Conservation (phyloP, 2,113 vertebrate genomes). For the Channa argus region DNA sequence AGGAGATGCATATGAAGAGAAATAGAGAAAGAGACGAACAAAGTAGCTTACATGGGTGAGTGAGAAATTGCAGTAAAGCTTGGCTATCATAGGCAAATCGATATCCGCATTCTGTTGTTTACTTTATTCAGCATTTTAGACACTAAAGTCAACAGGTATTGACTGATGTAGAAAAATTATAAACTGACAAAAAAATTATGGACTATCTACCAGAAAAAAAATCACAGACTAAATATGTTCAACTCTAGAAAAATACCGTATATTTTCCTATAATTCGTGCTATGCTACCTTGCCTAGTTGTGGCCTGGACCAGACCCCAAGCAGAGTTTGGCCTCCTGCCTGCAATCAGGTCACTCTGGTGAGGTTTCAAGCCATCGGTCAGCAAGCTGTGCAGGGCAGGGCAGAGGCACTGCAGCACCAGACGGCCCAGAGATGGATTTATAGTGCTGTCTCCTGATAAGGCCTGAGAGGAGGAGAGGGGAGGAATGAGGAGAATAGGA, state of each 20-base stretch:
- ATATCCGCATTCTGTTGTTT: constrained; percentile 51
- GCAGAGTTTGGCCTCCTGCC: constrained; percentile 91
- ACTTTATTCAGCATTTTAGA: constrained; percentile 57
- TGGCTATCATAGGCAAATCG: constrained; percentile 42
- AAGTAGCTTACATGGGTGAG: constrained; percentile 11
- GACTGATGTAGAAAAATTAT: constrained; percentile 22
- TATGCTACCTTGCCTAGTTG: constrained; percentile 87
- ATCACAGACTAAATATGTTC: neutral
- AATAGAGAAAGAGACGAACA: constrained; percentile 12
- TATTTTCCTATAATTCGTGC: neutral
- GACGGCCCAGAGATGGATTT: constrained; percentile 91
- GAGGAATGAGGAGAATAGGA: constrained; percentile 14
- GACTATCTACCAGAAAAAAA: neutral
- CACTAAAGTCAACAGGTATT: constrained; percentile 37
- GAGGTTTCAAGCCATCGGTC: constrained; percentile 91
- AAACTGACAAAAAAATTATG: neutral
- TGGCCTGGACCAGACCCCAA: constrained; percentile 94
- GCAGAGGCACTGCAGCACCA: constrained; percentile 93
- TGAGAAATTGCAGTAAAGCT: constrained; percentile 39
- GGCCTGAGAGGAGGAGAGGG: constrained; percentile 80
- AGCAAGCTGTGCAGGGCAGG: constrained; percentile 90
- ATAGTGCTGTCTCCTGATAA: constrained; percentile 94
- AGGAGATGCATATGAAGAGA: constrained; percentile 1
- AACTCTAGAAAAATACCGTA: neutral
- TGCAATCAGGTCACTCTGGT: constrained; percentile 95